Evolutionary conservation across 2,113 vertebrate genomes (phyloP).

Genomic region (Hypocryptadius cinnamomeus): DNA sequence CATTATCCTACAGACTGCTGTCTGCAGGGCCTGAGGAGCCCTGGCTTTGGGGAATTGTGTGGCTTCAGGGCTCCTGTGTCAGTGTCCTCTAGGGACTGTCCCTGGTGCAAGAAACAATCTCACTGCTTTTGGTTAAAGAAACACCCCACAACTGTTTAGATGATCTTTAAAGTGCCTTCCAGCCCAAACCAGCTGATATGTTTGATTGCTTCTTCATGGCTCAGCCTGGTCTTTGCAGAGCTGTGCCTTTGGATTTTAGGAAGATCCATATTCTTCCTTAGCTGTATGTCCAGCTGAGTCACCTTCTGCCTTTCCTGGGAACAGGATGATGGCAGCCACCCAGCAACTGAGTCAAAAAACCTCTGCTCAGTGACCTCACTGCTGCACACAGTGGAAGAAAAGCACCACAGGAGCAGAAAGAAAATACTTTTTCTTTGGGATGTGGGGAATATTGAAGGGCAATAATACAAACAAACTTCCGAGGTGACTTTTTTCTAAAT

Average conservation of each 20-base stretch:
- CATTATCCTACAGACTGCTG: not conserved
- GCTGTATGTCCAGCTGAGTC: not conserved
- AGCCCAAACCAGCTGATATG: not conserved
- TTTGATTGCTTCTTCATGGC: not conserved
- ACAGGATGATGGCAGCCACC: not conserved
- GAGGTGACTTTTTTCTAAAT: not conserved
- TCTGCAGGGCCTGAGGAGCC: not conserved
- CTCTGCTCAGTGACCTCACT: not conserved
- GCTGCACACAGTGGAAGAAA: not conserved
- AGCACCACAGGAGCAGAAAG: not conserved
- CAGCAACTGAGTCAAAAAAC: not conserved
- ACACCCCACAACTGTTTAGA: not conserved
- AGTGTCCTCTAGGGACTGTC: not conserved
- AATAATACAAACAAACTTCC: not conserved
- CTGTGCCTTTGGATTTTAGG: not conserved
- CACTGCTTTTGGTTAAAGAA: not conserved
- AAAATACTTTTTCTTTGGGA: not conserved
- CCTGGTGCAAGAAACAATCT: not conserved
- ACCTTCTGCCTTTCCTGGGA: not conserved
- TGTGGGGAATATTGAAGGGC: not conserved
- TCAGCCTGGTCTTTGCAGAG: not conserved
- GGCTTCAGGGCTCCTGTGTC: not conserved
- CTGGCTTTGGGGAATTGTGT: not conserved
- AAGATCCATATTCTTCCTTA: not conserved
- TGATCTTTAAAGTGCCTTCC: not conserved